Evolutionary conservation across 2,888 invertebrate genomes (phyloP).

Genomic region (Rhagonycha lutea): DNA sequence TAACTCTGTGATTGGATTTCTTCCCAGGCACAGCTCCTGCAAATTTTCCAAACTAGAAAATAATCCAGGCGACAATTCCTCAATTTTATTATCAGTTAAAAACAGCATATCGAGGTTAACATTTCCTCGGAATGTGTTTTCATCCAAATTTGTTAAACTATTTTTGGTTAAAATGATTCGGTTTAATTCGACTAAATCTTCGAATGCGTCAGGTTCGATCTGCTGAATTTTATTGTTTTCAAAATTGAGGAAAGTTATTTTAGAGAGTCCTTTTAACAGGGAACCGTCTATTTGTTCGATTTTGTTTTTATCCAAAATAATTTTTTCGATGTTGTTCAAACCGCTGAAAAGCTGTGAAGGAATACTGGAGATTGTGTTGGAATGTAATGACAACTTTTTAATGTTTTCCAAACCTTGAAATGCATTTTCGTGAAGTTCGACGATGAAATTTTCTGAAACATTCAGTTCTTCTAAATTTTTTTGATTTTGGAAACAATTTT

Average conservation of each 20-base stretch:
- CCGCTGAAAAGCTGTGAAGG: neutral
- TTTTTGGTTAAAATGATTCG: constrained; percentile 4
- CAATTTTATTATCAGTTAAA: constrained; percentile 9
- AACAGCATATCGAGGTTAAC: neutral
- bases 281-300: neutral
- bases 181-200: neutral
- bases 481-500: neutral
- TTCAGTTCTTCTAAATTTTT: neutral
- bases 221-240: constrained; percentile 8
- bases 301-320: constrained; percentile 9
- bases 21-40: neutral
- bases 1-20: neutral
- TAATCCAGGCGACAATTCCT: neutral
- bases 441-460: neutral
- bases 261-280: neutral
- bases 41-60: neutral
- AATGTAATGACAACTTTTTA: neutral
- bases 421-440: neutral
- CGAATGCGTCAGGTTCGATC: neutral
- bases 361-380: constrained; percentile 5
- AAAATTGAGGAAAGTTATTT: neutral
- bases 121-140: neutral
- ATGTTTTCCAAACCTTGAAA: constrained; percentile 6
- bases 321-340: neutral
- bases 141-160: neutral